Base-by-base conservation (phyloP, 2,888 invertebrate species). In the Andrena flavipes region DNA sequence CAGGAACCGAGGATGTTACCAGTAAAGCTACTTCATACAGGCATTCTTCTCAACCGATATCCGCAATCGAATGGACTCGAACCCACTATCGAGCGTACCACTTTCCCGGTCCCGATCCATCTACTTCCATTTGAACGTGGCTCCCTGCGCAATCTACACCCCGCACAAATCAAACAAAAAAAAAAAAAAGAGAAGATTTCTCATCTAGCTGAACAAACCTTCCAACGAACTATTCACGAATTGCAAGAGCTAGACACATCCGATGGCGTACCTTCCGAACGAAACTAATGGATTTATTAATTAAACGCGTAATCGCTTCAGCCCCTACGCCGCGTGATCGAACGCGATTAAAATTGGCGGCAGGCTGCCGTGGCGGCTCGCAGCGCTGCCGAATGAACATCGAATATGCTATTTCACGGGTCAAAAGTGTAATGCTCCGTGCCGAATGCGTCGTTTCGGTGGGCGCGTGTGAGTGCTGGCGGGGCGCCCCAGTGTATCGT, bases 401-500 rank as follows among this genome's bases (percentile, higher is more conserved):
- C 69, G 71, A 65, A 80, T 76, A 76, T 67, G 73, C 73, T 80
- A 80, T 83, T 83, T 83, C 80, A 80, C 80, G 76, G 76, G 30
- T 81, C 71, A 77, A 71, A 67, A 74, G 23, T 60, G 60, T 78
- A 77, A 81, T 72, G 68, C 72, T 75, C 82, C 76, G 67, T 82
- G 49, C 60, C 60, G 51, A 80, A 82, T 83, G 76, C 49, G 64
- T 29, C 72, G 54, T 68, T 35, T 10, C 54, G 56, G 49, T 3
- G 16, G 16, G 49, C 51, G n/a, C 42, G 29, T 56, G 10, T 20
- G 49, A 23, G 67, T n/a, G 26, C 30, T 54, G 54, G 54, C 8
- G 8, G 54, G 20, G 2, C 23, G 54, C 7, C n/a, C 54, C 54
- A 8, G 54, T 54, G 54, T 54, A 23, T 59, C 23, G 60, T 71